These are phyloP conservation scores for Hypotaenidia philippensis DNA, from an alignment of 2,797 vertebrate genomes.

Conservation along the genomic window DNA sequence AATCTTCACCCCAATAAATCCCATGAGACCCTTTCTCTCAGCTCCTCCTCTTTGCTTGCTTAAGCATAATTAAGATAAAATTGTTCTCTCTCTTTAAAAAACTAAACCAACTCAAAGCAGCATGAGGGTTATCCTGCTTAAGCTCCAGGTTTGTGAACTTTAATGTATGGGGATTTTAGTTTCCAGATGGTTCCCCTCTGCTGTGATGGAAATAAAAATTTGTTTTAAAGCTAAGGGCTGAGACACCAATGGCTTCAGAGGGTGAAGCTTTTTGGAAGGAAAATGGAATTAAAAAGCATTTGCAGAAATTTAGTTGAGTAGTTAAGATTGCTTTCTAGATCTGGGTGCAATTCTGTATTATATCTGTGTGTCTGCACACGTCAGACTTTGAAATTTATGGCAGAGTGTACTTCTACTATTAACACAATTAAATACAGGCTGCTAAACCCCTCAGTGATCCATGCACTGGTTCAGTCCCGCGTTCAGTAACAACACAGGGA, in stretches of 20 bases:
- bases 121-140: background rate
- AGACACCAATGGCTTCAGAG: background rate
- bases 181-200: background rate
- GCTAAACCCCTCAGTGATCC: background rate
- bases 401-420: background rate
- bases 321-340: background rate
- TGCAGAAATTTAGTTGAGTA: background rate
- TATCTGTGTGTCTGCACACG: background rate
- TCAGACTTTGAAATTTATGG: background rate
- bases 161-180: background rate
- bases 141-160: background rate
- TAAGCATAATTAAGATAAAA: background rate
- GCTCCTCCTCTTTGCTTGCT: background rate
- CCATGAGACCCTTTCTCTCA: background rate
- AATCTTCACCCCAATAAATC: background rate
- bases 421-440: background rate
- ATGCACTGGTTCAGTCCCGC: background rate
- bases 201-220: background rate
- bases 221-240: background rate
- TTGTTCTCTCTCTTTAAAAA: background rate
- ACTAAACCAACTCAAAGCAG: background rate
- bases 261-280: background rate
- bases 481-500: background rate
- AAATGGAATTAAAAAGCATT: background rate
- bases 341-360: rapidly evolving